Evolutionary conservation across 2,797 vertebrate species (phyloP).

Genomic region (Spea hammondii): DNA sequence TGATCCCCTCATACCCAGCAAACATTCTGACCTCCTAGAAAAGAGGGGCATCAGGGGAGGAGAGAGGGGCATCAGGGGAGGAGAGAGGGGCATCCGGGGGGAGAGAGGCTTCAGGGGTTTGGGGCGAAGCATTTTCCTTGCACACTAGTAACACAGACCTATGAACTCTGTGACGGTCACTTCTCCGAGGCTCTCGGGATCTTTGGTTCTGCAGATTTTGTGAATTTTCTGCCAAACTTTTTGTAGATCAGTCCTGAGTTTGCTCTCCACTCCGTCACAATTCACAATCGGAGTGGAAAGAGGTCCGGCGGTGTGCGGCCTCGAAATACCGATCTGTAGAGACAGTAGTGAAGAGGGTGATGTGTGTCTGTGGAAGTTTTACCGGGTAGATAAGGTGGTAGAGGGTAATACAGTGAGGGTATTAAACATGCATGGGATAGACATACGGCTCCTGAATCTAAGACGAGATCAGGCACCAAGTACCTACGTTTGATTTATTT

Average conservation of each 20-base stretch:
- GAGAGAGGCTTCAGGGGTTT: background rate
- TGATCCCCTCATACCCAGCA: too few relatives aligned
- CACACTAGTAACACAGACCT: slow-evolving; percentile 53
- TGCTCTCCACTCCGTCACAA: slow-evolving; percentile 63
- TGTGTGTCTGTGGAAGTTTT: background rate
- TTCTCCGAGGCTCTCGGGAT: slow-evolving; percentile 58
- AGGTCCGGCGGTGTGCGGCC: slow-evolving; percentile 43
- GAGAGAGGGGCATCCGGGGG: too few relatives aligned
- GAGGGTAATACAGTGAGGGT: too few relatives aligned
- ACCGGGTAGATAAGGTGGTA: too few relatives aligned
- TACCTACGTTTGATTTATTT: slow-evolving; percentile 47
- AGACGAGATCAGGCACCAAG: background rate
- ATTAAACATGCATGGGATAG: too few relatives aligned
- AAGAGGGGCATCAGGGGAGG: too few relatives aligned
- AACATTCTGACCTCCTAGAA: too few relatives aligned
- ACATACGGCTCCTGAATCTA: too few relatives aligned
- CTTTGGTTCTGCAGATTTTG: slow-evolving; percentile 65
- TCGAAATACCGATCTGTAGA: slow-evolving; percentile 32
- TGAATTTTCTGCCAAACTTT: slow-evolving; percentile 70
- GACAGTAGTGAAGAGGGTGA: background rate
- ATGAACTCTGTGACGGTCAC: slow-evolving; percentile 60
- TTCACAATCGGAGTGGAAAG: slow-evolving; percentile 54
- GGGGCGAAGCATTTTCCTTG: background rate
- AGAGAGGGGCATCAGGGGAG: too few relatives aligned
- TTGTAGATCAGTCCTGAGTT: slow-evolving; percentile 60